phyloP scores from a whole-genome alignment of 2,797 vertebrate genomes.

The Eidolon dupreanum region DNA sequence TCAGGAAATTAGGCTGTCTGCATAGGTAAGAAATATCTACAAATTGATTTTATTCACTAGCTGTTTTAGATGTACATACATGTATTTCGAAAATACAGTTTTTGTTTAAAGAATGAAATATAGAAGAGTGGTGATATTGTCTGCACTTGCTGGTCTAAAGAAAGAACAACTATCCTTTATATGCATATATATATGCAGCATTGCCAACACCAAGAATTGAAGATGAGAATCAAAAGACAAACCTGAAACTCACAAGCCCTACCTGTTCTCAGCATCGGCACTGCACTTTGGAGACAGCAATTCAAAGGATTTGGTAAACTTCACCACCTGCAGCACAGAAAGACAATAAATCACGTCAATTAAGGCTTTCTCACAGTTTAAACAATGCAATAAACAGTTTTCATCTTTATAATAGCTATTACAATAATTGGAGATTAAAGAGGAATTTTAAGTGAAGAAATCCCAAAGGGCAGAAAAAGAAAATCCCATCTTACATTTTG shows the following conservation, averaged over 20 bases:
- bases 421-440: constrained; percentile 43
- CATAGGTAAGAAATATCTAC: background rate
- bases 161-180: background rate
- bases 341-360: constrained; percentile 55
- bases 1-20: background rate
- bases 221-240: background rate
- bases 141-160: background rate
- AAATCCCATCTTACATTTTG: constrained; percentile 1
- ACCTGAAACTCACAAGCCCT: constrained; percentile 50
- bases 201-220: background rate
- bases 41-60: background rate
- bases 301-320: constrained; percentile 99
- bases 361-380: constrained; percentile 52
- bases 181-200: no score
- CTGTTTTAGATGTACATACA: background rate
- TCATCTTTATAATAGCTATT: background rate
- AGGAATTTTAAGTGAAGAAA: constrained; percentile 41
- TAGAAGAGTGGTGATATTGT: background rate
- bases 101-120: constrained; percentile 29
- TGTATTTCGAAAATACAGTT: background rate
- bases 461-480: background rate
- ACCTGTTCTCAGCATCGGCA: constrained; percentile 97
- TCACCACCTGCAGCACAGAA: constrained; percentile 93
- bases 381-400: constrained; percentile 37
- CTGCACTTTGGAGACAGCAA: constrained; percentile 98